Evolutionary conservation across 1,140 invertebrate species (phyloP), one percentile per base, ranked within the genome.

Genomic region (Aradophagus sp.): DNA sequence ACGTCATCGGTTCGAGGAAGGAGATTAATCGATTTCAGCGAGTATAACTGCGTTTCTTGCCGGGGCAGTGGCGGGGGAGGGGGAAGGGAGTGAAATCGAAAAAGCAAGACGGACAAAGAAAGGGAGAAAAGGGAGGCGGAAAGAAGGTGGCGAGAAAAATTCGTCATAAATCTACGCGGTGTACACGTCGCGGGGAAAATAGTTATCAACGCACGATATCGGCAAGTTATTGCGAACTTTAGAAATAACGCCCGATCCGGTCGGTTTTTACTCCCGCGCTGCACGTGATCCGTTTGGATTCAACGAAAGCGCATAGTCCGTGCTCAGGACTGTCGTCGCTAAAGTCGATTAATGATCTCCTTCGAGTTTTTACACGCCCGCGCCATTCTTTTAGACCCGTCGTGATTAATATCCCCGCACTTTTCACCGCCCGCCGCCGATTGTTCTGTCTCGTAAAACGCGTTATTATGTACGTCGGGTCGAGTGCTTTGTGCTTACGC

Each of bases 261-360:
- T 6, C 14, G 12, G 34, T 58, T 67, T 67, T 67, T 67, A 23
- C 31, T 1, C 10, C 23, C 23, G 26, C 52, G 6, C 23, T 23
- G 36, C 47, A 19, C 29, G 35, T 34, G 38, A 67, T 58, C 53
- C 53, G 45, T 35, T 47, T 20, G 45, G 45, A 44, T 52, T 48
- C 36, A 36, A 34, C 31, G 23, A 44, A 50, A 67, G 53, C n/a
- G 13, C 47, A 35, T 29, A 65, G 48, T 32, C 50, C 27, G 19
- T 38, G 39, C 47, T 53, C 39, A 45, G 63, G 8, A 59, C 63
- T 59, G 53, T 67, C 53, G 63, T 53, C 39, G 48, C 39, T 61
- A 53, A 61, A 68, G 53, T 53, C 65, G 55, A 68, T 68, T 68
- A 59, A 68, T 68, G 65, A 58, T 59, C 53, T 59, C 26, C 32